These are phyloP conservation scores for Crocallis elinguaria DNA, from an alignment of 2,888 invertebrate species.

Conservation along the genomic window DNA sequence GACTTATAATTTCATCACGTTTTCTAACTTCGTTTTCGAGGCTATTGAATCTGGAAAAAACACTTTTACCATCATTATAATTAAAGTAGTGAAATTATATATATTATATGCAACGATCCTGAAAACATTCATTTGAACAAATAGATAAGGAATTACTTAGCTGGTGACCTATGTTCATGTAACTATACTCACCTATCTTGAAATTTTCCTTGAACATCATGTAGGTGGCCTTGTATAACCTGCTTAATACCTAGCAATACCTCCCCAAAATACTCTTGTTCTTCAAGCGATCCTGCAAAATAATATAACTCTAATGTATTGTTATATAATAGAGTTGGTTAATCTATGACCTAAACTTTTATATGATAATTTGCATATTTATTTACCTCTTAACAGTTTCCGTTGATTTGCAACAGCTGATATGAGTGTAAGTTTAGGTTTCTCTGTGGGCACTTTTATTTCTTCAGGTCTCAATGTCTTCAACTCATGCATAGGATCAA, in stretches of 20 bases:
- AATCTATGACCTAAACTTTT: background rate
- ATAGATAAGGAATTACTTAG: no score
- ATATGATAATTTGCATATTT: background rate
- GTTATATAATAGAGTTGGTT: background rate
- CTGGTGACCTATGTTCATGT: background rate
- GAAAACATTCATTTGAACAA: no score
- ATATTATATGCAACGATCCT: background rate
- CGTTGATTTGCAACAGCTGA: slow-evolving; percentile 85
- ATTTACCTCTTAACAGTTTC: slow-evolving; percentile 83
- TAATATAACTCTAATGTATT: slow-evolving; percentile 37
- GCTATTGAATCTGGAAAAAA: slow-evolving; percentile 85
- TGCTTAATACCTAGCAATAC: slow-evolving; percentile 92
- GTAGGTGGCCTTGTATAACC: slow-evolving; percentile 90
- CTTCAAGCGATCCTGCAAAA: slow-evolving; percentile 86
- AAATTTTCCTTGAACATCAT: slow-evolving; percentile 89
- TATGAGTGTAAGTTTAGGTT: slow-evolving; percentile 83
- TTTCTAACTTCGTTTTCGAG: slow-evolving; percentile 92
- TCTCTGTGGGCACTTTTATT: slow-evolving; percentile 82
- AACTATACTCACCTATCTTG: slow-evolving; percentile 79
- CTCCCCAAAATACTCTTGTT: slow-evolving; percentile 93
- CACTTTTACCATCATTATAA: slow-evolving; percentile 41
- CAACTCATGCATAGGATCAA: slow-evolving; percentile 67
- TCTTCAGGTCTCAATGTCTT: slow-evolving; percentile 78
- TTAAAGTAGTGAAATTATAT: slow-evolving; percentile 41
- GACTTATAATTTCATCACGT: slow-evolving; percentile 91